Evolutionary conservation across 2,888 invertebrate species (phyloP).

Genomic region (Ashinkailepas kermadecensis): DNA sequence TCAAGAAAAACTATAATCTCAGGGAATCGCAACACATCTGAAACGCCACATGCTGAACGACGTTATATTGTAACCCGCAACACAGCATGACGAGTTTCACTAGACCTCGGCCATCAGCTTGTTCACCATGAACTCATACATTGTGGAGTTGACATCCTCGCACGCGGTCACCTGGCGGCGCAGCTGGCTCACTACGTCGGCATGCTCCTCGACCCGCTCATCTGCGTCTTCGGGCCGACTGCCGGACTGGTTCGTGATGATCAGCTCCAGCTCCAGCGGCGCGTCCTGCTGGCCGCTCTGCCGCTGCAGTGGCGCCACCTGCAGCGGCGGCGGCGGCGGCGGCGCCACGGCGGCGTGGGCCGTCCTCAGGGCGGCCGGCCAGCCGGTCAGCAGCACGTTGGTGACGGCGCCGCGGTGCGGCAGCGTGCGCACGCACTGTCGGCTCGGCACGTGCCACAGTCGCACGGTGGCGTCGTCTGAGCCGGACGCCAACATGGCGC

Average conservation of each 20-base stretch:
- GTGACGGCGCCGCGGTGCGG: slow-evolving; percentile 65
- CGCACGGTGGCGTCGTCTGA: slow-evolving; percentile 64
- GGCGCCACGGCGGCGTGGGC: background rate
- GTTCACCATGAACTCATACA: slow-evolving; percentile 21
- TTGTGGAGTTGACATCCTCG: background rate
- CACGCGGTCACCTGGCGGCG: background rate
- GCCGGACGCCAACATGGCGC: slow-evolving; percentile 64
- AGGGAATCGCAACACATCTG: too few species aligned
- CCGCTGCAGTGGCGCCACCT: background rate
- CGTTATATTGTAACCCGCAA: too few species aligned
- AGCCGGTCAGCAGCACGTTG: background rate
- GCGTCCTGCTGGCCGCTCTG: background rate
- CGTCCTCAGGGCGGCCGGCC: background rate
- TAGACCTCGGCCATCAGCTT: background rate
- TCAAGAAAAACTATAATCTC: too few species aligned
- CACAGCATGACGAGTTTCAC: too few species aligned
- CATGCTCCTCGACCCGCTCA: background rate
- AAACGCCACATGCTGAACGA: too few species aligned
- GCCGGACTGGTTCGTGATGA: background rate
- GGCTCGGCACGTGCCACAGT: slow-evolving; percentile 72
- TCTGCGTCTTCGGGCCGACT: background rate
- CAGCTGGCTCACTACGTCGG: background rate
- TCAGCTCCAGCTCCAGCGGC: background rate
- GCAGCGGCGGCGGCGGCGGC: background rate
- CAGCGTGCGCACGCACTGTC: slow-evolving; percentile 61